Evolutionary conservation across 2,888 invertebrate genomes (phyloP), one percentile per base, ranked within the genome.

Genomic region (Zaprionus obscuricornis): DNA sequence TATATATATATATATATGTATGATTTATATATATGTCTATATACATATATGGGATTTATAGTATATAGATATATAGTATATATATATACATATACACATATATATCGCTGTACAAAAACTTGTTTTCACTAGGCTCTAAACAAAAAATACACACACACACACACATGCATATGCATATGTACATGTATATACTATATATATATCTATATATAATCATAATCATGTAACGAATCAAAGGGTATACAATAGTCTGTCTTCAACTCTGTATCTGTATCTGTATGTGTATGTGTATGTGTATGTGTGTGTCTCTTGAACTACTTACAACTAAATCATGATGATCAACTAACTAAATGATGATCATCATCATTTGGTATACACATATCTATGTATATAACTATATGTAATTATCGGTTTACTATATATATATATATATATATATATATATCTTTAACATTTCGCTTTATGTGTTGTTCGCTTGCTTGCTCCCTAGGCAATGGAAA

Each of bases 401-500:
- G 29, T 36, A 43, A 49, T 37, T 27, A 43, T 49, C 29, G 11
- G n/a, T n/a, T n/a, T n/a, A n/a, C n/a, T 24, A 33, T 36, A 39
- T 54, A 31, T 55, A 56, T 58, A 42, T 26, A 3, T 39, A 27
- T 43, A 34, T 33, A 17, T 43, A 7, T 45, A n/a, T 45, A n/a
- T 63, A 57, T 50, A 73, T 62, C 46, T 52, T 47, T 29, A 33
- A 27, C 2, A 7, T 26, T 57, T 65, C 36, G 56, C 70, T 74
- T 66, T 64, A 58, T 33, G 72, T 60, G 57, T 57, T 64, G 66
- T n/a, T n/a, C n/a, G n/a, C n/a, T n/a, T n/a, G n/a, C n/a, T 67
- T 72, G 75, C 82, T 78, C 78, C 78, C 79, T 37, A 78, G 66
- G 60, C 64, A 78, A 75, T 78, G 63, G 75, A 75, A 75, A 68